A percentile compares a stretch with the other conserved stretches of the same genome.
Evolutionary conservation across 2,113 vertebrate genomes (phyloP).

Genomic region (Oncorhynchus masou): DNA sequence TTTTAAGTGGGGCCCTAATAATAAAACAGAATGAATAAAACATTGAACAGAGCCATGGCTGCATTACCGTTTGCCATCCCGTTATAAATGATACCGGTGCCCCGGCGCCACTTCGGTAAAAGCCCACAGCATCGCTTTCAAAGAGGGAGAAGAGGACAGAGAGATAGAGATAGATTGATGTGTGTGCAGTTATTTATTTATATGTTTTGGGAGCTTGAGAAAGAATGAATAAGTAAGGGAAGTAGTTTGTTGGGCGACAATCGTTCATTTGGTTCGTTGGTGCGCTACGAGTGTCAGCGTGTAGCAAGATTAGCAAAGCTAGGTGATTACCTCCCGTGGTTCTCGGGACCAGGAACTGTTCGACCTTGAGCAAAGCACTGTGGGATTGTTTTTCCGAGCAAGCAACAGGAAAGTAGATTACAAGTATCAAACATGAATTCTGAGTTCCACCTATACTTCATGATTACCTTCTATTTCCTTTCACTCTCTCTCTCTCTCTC

Average conservation of each 20-base stretch:
- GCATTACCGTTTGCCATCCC: constrained; percentile 71
- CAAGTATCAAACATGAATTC: neutral
- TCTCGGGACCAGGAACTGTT: neutral
- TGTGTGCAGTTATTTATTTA: neutral
- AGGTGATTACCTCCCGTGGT: neutral
- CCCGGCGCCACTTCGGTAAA: constrained; percentile 78
- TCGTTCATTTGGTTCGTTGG: neutral
- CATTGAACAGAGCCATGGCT: constrained; percentile 68
- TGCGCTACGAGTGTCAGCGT: neutral
- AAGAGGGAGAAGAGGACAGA: constrained; percentile 59
- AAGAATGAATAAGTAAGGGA: neutral
- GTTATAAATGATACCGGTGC: constrained; percentile 83
- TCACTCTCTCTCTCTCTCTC: neutral
- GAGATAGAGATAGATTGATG: constrained; percentile 52
- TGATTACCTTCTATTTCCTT: too few species aligned
- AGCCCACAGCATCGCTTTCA: constrained; percentile 79
- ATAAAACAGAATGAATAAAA: constrained; percentile 85
- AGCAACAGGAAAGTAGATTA: neutral
- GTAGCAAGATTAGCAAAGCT: neutral
- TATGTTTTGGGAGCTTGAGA: neutral
- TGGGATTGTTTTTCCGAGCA: neutral
- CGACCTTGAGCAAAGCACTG: neutral
- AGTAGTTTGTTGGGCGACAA: neutral
- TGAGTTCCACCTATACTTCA: too few species aligned
- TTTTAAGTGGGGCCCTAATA: constrained; percentile 84